A percentile compares a stretch with the other conserved stretches of the same genome.
phyloP scores from a whole-genome alignment of 2,888 invertebrate genomes.

The Dascillus cervinus region DNA sequence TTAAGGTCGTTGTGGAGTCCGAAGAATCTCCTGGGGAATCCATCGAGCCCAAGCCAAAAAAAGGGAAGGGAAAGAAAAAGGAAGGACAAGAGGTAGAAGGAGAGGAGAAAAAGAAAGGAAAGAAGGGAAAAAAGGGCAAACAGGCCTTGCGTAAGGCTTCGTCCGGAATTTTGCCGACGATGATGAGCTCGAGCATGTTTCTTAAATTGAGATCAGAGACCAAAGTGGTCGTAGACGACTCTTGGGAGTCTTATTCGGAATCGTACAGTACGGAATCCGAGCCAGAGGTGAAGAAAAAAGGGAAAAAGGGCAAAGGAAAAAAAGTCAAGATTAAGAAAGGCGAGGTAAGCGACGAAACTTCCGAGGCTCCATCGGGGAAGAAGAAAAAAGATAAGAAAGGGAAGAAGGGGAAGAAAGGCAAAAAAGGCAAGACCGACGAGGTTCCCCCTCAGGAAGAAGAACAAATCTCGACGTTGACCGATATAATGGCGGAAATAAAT shows the following conservation, averaged over 20 bases:
- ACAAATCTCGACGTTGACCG: constrained; percentile 1
- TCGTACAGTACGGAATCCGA: constrained; percentile 7
- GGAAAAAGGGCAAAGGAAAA: constrained; percentile 1
- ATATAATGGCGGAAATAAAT: constrained; percentile 13
- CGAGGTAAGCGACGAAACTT: constrained; percentile 3
- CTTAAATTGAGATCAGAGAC: no score
- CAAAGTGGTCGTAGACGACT: no score
- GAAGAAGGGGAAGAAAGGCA: constrained; percentile 4
- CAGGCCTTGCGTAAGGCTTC: not conserved
- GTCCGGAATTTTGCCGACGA: not conserved
- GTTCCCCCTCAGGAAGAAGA: constrained; percentile 4
- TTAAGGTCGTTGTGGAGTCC: no score
- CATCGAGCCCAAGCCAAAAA: constrained; percentile 3
- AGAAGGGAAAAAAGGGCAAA: not conserved
- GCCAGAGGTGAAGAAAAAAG: constrained; percentile 6
- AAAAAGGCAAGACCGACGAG: not conserved
- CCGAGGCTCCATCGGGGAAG: constrained; percentile 1
- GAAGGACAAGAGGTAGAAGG: constrained; percentile 4
- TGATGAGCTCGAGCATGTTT: no score
- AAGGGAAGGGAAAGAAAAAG: constrained; percentile 7
- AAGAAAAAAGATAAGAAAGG: constrained; percentile 1
- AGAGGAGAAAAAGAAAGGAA: constrained; percentile 4
- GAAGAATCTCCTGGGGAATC: no score
- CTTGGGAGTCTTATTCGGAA: no score
- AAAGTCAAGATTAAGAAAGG: constrained; percentile 3